These are phyloP conservation scores for Dipus sagitta DNA, from an alignment of 2,797 vertebrate genomes.

Conservation along the genomic window DNA sequence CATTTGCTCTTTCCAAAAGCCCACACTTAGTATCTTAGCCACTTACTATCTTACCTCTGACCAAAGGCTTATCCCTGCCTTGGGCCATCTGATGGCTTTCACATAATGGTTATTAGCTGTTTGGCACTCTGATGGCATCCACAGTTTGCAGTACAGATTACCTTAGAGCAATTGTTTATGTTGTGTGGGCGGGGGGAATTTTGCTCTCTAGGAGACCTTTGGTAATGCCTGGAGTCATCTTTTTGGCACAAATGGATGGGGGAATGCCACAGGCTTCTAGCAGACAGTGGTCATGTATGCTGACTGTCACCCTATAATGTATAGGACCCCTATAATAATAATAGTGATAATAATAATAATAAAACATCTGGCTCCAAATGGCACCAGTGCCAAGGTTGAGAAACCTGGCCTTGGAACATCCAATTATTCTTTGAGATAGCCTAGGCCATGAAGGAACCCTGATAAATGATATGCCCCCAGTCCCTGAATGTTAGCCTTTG, in stretches of 20 bases:
- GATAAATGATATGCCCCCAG: not conserved
- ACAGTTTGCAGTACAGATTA: constrained; percentile 16
- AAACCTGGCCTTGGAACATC: not conserved
- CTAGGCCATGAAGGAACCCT: constrained; percentile 38
- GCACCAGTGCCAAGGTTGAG: not conserved
- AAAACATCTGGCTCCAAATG: not conserved
- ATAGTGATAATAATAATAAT: not conserved
- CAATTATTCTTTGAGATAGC: constrained; percentile 22
- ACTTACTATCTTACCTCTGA: constrained; percentile 32
- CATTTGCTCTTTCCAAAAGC: constrained; percentile 9
- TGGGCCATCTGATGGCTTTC: constrained; percentile 12
- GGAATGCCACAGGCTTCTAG: not conserved
- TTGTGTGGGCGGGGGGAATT: not conserved
- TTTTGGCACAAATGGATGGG: constrained; percentile 5
- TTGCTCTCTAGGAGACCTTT: constrained; percentile 42
- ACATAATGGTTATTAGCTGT: not conserved
- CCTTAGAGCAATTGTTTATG: constrained; percentile 6
- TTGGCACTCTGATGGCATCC: not conserved
- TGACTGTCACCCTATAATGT: not conserved
- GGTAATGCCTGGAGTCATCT: constrained; percentile 26
- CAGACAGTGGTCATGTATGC: not conserved
- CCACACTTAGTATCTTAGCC: constrained; percentile 5
- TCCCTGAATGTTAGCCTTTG: constrained; percentile 44
- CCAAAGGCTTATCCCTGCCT: not conserved
- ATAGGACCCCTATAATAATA: not conserved